Evolutionary conservation across 2,888 invertebrate genomes (phyloP).

Genomic region (Netelia melanura): DNA sequence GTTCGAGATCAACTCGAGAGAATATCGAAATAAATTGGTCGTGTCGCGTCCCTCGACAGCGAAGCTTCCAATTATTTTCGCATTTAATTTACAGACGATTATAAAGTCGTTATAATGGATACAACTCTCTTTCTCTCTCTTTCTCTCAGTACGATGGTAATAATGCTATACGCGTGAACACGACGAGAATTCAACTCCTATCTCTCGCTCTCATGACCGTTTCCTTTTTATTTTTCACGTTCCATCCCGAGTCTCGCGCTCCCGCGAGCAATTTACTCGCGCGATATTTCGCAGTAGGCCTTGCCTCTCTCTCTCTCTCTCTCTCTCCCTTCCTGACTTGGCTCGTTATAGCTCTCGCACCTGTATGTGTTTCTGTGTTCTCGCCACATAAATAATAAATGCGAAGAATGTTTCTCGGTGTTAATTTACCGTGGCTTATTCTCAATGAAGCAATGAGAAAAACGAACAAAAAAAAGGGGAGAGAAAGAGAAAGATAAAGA

Average conservation of each 20-base stretch:
- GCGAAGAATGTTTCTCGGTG: conserved; percentile 32
- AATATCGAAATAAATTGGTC: conserved; percentile 79
- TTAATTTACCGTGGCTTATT: conserved; percentile 39
- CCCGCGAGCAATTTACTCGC: conserved; percentile 58
- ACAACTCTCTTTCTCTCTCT: neutral
- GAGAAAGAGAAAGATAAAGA: too few species aligned
- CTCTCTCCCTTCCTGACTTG: neutral
- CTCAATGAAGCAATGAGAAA: neutral
- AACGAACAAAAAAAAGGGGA: neutral
- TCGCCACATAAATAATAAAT: neutral
- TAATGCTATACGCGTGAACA: conserved; percentile 46
- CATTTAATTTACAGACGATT: conserved; percentile 70
- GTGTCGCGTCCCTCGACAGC: conserved; percentile 68
- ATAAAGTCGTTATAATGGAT: conserved; percentile 66
- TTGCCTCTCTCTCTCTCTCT: conserved; percentile 4
- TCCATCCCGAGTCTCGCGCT: conserved; percentile 30
- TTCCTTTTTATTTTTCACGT: conserved; percentile 42
- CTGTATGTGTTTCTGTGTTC: conserved; percentile 22
- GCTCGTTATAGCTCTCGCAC: conserved; percentile 47
- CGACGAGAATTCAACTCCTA: conserved; percentile 47
- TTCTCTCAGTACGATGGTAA: conserved; percentile 13
- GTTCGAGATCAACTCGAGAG: conserved; percentile 50
- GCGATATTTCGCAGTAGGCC: conserved; percentile 53
- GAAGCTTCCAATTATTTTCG: conserved; percentile 68
- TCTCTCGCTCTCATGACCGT: neutral